phyloP scores from a whole-genome alignment of 2,888 invertebrate species.

The Diarsia rubi region DNA sequence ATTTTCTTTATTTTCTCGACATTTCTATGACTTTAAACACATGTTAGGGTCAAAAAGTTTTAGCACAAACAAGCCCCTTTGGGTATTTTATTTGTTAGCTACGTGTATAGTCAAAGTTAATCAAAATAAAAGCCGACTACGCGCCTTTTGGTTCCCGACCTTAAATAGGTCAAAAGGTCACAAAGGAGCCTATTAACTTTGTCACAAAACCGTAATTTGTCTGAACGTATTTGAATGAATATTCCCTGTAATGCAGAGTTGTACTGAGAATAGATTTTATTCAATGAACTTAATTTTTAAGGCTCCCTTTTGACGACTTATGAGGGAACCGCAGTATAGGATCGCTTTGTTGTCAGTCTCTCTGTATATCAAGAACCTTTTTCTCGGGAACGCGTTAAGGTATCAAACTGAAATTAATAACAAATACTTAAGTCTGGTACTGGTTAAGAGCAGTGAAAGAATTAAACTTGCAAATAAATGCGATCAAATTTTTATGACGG shows the following conservation, averaged over 20 bases:
- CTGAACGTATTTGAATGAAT: constrained; percentile 47
- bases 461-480: too few species aligned
- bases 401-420: too few species aligned
- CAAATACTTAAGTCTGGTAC: too few species aligned
- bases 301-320: too few species aligned
- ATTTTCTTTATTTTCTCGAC: constrained; percentile 26
- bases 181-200: constrained; percentile 43
- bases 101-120: constrained; percentile 36
- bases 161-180: constrained; percentile 48
- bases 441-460: too few species aligned
- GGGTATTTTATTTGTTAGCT: constrained; percentile 26
- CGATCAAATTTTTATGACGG: too few species aligned
- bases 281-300: not conserved
- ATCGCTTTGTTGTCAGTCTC: too few species aligned
- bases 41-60: constrained; percentile 16
- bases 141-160: constrained; percentile 33
- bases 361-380: too few species aligned
- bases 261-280: constrained; percentile 22
- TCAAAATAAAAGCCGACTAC: constrained; percentile 45
- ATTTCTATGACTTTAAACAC: constrained; percentile 22
- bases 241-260: constrained; percentile 25
- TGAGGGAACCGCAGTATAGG: too few species aligned
- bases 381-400: too few species aligned
- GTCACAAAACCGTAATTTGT: constrained; percentile 54
- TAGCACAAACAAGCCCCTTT: not conserved